Percentiles rank a stretch among this genome's conserved stretches.
Conservation (phyloP, 2,113 vertebrate species). For the Ophiodon elongatus region DNA sequence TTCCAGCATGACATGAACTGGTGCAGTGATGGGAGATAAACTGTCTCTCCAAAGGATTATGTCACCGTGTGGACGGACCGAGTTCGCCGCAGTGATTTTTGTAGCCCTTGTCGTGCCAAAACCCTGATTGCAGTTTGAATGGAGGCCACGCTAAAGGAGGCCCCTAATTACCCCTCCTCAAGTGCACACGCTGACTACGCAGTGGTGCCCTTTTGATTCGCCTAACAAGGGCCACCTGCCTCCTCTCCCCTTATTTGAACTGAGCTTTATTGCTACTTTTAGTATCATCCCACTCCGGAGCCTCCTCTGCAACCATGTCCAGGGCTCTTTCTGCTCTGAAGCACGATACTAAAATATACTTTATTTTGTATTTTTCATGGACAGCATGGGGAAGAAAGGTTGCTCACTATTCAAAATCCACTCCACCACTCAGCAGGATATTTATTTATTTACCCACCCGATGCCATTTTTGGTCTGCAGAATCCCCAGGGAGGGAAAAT, state of each 20-base stretch:
- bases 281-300: background rate
- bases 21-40: slow-evolving; percentile 50
- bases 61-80: slow-evolving; percentile 47
- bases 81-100: slow-evolving; percentile 57
- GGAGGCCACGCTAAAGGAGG: slow-evolving; percentile 62
- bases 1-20: slow-evolving; percentile 34
- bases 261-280: slow-evolving; percentile 26
- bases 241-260: slow-evolving; percentile 27
- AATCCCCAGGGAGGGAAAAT: slow-evolving; percentile 72
- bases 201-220: slow-evolving; percentile 52
- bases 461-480: slow-evolving; percentile 68
- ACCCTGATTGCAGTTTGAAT: slow-evolving; percentile 74
- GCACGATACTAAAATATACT: background rate
- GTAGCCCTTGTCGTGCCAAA: slow-evolving; percentile 55
- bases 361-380: slow-evolving; percentile 34
- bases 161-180: slow-evolving; percentile 66
- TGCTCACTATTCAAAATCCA: slow-evolving; percentile 50
- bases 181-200: slow-evolving; percentile 49
- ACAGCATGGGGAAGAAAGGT: slow-evolving; percentile 33
- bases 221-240: slow-evolving; percentile 29
- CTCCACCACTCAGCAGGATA: slow-evolving; percentile 55
- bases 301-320: slow-evolving; percentile 16
- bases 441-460: slow-evolving; percentile 68
- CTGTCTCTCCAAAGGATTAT: slow-evolving; percentile 36
- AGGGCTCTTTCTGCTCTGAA: slow-evolving; percentile 31